phyloP scores from a whole-genome alignment of 2,888 invertebrate species.

The Drosophila putrida region DNA sequence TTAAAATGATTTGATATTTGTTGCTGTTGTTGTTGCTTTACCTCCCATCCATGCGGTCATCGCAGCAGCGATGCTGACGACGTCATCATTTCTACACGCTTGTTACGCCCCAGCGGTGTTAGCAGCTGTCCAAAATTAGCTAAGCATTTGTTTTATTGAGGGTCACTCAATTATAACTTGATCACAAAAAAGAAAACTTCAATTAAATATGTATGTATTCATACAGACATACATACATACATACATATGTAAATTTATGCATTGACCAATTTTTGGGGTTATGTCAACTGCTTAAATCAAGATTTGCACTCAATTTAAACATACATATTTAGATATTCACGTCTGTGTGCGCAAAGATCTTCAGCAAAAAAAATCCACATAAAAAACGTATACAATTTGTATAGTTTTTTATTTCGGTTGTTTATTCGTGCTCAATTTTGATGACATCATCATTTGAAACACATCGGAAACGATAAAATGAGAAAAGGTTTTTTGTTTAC shows the following conservation, averaged over 20 bases:
- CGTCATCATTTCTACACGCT: constrained; percentile 61
- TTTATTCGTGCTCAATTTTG: constrained; percentile 13
- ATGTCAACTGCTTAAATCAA: constrained; percentile 10
- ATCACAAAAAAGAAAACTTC: constrained; percentile 22
- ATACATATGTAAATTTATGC: not conserved
- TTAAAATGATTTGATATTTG: not conserved
- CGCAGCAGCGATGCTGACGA: constrained; percentile 39
- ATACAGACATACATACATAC: not conserved
- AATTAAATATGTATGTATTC: not conserved
- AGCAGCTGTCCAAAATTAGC: constrained; percentile 47
- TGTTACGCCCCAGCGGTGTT: constrained; percentile 64
- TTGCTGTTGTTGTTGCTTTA: not conserved
- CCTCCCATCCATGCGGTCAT: constrained; percentile 51
- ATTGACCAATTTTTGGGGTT: constrained; percentile 18
- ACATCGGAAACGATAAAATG: constrained; percentile 11
- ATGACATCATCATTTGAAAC: constrained; percentile 45
- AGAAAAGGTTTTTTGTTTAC: constrained; percentile 5
- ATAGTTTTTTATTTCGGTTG: constrained; percentile 4
- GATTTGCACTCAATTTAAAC: constrained; percentile 10
- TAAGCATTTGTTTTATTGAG: constrained; percentile 35
- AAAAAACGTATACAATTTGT: constrained; percentile 1
- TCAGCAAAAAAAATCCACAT: not conserved
- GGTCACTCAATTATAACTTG: constrained; percentile 43
- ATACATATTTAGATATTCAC: not conserved
- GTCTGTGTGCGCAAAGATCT: constrained; percentile 19